Evolutionary conservation across 2,113 vertebrate species (phyloP), one percentile per base, ranked within the genome.

Genomic region (Daphoenositta chrysoptera): DNA sequence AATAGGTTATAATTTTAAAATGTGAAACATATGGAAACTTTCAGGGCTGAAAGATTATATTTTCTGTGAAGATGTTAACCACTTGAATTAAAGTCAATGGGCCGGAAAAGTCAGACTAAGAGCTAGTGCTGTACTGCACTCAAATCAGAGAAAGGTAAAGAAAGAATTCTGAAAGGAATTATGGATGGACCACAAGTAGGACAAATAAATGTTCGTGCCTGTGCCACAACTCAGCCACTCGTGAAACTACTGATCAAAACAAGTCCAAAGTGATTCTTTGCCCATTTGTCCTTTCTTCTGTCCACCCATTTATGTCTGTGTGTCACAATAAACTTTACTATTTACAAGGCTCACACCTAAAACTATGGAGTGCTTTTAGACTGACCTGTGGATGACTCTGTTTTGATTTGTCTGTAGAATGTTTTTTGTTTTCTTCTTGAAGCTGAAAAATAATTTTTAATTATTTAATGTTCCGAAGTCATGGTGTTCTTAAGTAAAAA

Each of bases 381-480:
- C 98, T 96, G 69, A 99, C 99, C 99, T 99, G 98, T 50, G 97
- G 94, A 73, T 96, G 97, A 83, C 97, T 98, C 98, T 99, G 98
- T 54, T 97, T 97, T 85, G 96, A 95, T 83, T 96, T 97, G 57
- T 95, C 96, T 4, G 94, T 80, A 75, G 97, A 72, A 75, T 54
- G 47, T 30, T 66, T 96, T 94, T 94, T 84, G 56, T 96, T 95
- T 18, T 82, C 96, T 47, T 97, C 97, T 96, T 98, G 68, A 87
- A 90, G 77, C 94, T 96, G 95, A 87, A 97, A 90, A 95, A 81
- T 33, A 60, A 77, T 42, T 56, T n/a, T 39, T 12, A 37, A 66
- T 91, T 33, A 77, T 48, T 77, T 64, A 53, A 28, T 40, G 7
- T 63, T 79, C 57, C 50, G 33, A 79, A 88, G 15, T 39, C 13